These are phyloP conservation scores for Drosophila insularis DNA, from an alignment of 1,140 invertebrate genomes.

Conservation along the genomic window DNA sequence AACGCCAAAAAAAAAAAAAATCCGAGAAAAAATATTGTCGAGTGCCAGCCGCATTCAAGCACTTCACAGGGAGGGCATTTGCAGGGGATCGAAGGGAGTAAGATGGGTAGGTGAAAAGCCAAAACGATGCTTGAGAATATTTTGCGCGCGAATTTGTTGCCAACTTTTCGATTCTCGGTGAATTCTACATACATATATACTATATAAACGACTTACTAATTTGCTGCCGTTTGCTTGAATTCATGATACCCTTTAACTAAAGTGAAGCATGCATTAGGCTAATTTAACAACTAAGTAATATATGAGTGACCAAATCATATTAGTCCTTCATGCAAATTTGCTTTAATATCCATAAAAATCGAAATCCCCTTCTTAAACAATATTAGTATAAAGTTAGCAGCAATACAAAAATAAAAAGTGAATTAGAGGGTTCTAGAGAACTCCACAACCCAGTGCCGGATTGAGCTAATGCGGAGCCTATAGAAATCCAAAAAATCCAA, in stretches of 20 bases:
- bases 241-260: neutral
- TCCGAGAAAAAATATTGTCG: slow-evolving; percentile 38
- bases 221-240: neutral
- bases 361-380: no score
- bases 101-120: slow-evolving; percentile 13
- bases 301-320: no score
- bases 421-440: no score
- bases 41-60: slow-evolving; percentile 53
- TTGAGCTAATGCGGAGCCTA: no score
- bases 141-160: slow-evolving; percentile 52
- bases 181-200: neutral
- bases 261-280: neutral
- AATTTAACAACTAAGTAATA: no score
- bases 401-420: no score
- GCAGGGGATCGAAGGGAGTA: neutral
- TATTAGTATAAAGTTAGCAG: no score
- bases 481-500: no score
- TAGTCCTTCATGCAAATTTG: no score
- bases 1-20: neutral
- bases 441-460: no score
- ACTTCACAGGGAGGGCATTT: slow-evolving; percentile 17
- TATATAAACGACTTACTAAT: slow-evolving; percentile 4
- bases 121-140: slow-evolving; percentile 33
- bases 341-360: no score
- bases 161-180: slow-evolving; percentile 37